Base-by-base conservation (phyloP, 2,888 invertebrate genomes). In the Cabera pusaria region DNA sequence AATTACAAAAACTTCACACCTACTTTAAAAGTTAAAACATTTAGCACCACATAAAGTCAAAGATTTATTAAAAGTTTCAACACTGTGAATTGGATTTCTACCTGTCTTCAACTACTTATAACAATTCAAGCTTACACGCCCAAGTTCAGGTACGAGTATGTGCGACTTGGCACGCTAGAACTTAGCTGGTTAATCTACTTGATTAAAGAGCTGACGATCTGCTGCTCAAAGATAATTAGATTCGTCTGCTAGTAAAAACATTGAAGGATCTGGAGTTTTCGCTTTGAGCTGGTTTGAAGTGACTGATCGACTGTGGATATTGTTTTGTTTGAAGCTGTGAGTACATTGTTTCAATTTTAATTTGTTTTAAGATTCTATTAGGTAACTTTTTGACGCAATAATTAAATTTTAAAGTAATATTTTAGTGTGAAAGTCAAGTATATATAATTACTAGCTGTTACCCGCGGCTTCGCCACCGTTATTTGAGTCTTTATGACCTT, bases 141-240 rank as follows among this genome's bases (percentile, higher is more conserved):
- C 28, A 25, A 34, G 20, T 34, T 28, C 34, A 40, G 28, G 34
- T 40, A 40, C 34, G 40, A 24, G 39, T 34, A 29, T 31, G 12
- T 22, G 14, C 2, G 2, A 14, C 24, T 19, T 16, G 24, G 17
- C 28, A 24, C 33, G 24, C 8, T 39, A 22, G 40, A 34, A 40
- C 34, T 40, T 29, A 40, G 33, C 39, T 19, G 40, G 34, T 40
- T 40, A 40, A 40, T 40, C 40, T 34, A 34, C 34, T 40, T 40
- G 40, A 40, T 40, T 40, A 34, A 34, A 40, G 27, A 40, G 20
- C 34, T 28, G 34, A 34, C 28, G 34, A 40, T 28, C 23, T 34
- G 40, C 39, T 23, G 16, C 28, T 19, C 4, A 12, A 16, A 25
- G 28, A 24, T 40, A 39, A 40, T 40, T 40, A 40, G 40, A 34